Conservation (phyloP, 2,113 vertebrate genomes). For the Murina feae region DNA sequence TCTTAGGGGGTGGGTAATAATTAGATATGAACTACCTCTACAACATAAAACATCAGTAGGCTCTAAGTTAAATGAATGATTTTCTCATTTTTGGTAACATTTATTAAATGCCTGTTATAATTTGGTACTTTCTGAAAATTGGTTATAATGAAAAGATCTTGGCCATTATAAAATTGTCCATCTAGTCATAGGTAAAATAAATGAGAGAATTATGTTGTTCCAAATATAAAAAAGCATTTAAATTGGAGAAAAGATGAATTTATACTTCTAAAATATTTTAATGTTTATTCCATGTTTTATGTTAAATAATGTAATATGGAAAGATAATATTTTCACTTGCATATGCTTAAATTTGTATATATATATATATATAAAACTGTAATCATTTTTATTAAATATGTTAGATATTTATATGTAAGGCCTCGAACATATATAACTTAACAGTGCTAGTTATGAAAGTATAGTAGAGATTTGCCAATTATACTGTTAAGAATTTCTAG, state of each 20-base stretch:
- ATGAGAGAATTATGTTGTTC: neutral
- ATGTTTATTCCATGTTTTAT: neutral
- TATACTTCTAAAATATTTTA: neutral
- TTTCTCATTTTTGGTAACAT: slow-evolving; percentile 35
- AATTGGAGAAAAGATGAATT: slow-evolving; percentile 4
- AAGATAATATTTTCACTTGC: neutral
- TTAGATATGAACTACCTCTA: neutral
- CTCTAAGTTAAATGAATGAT: slow-evolving; percentile 29
- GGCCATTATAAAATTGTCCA: slow-evolving; percentile 41
- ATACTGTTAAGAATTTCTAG: neutral
- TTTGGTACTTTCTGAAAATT: slow-evolving; percentile 28
- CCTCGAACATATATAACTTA: neutral
- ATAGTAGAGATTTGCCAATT: neutral
- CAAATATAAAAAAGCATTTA: slow-evolving; percentile 1
- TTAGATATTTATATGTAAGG: neutral
- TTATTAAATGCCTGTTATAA: slow-evolving; percentile 33
- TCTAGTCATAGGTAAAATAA: slow-evolving; percentile 38
- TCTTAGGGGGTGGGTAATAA: neutral
- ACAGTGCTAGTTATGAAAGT: neutral
- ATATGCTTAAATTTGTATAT: neutral
- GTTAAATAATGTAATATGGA: neutral
- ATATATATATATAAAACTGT: neutral
- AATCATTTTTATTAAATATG: neutral
- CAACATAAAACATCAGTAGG: neutral
- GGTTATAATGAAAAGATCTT: slow-evolving; percentile 21